These are phyloP conservation scores for Sturnus vulgaris DNA, from an alignment of 2,113 vertebrate genomes.

Conservation along the genomic window DNA sequence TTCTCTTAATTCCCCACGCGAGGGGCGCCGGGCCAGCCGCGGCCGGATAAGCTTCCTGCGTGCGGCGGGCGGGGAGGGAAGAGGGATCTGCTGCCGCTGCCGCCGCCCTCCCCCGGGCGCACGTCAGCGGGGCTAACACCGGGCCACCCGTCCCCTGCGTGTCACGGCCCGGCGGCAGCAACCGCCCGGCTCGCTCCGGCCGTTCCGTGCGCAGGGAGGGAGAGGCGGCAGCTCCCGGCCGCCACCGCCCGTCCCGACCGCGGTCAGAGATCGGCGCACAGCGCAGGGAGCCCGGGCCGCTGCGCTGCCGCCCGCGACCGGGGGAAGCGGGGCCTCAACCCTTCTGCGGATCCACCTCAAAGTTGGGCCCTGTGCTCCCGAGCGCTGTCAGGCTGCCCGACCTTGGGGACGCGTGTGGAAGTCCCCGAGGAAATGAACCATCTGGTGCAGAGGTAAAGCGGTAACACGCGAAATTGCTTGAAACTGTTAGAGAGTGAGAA, in stretches of 20 bases:
- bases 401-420: not conserved
- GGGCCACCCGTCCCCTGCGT: not conserved
- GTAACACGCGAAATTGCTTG: not conserved
- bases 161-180: not conserved
- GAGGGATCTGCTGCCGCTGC: not conserved
- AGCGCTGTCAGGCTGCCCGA: not conserved
- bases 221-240: not conserved
- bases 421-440: not conserved
- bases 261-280: not conserved
- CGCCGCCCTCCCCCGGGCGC: not conserved
- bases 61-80: not conserved
- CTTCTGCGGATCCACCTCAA: not conserved
- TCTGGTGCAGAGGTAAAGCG: not conserved
- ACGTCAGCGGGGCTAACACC: not conserved
- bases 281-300: not conserved
- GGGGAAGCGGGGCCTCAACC: not conserved
- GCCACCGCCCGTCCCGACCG: not conserved
- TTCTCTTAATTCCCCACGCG: not conserved
- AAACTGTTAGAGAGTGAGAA: not conserved
- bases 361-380: not conserved
- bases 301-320: not conserved
- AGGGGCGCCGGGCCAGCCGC: not conserved
- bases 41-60: conserved; percentile 6
- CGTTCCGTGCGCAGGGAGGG: not conserved
- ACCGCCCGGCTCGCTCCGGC: not conserved